phyloP scores from a whole-genome alignment of 2,113 vertebrate genomes.

The Murina feae region DNA sequence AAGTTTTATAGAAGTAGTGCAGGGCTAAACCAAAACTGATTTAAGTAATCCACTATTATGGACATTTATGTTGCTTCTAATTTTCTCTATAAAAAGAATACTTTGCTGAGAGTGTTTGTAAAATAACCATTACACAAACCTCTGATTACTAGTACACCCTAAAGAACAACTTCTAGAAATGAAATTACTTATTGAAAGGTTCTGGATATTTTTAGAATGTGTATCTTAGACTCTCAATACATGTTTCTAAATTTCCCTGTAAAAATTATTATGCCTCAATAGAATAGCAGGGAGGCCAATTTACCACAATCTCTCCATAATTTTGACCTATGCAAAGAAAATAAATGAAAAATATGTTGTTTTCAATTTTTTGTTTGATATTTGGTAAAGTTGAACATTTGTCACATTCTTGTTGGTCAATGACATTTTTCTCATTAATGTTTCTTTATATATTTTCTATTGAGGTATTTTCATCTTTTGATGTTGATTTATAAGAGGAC shows the following conservation, averaged over 20 bases:
- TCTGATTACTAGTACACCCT: background rate
- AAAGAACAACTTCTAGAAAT: background rate
- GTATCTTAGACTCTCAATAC: background rate
- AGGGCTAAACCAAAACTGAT: background rate
- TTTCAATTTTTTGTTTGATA: background rate
- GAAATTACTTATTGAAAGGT: slow-evolving; percentile 30
- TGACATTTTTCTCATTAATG: slow-evolving; percentile 26
- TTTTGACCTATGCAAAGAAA: slow-evolving; percentile 9
- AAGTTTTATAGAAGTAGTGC: background rate
- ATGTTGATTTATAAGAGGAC: background rate
- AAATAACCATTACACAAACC: background rate
- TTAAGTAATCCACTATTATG: background rate
- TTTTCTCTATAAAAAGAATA: slow-evolving; percentile 19
- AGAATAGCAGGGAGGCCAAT: background rate
- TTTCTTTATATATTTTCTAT: background rate
- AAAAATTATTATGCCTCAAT: background rate
- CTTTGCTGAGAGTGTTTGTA: background rate
- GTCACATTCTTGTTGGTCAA: background rate
- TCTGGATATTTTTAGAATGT: background rate
- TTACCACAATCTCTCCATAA: background rate
- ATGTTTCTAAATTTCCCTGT: background rate
- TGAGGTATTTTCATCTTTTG: background rate
- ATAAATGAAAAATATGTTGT: background rate
- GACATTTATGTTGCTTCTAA: background rate
- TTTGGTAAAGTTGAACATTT: background rate